Evolutionary conservation across 2,888 invertebrate genomes (phyloP).

Genomic region (Serripes groenlandicus): DNA sequence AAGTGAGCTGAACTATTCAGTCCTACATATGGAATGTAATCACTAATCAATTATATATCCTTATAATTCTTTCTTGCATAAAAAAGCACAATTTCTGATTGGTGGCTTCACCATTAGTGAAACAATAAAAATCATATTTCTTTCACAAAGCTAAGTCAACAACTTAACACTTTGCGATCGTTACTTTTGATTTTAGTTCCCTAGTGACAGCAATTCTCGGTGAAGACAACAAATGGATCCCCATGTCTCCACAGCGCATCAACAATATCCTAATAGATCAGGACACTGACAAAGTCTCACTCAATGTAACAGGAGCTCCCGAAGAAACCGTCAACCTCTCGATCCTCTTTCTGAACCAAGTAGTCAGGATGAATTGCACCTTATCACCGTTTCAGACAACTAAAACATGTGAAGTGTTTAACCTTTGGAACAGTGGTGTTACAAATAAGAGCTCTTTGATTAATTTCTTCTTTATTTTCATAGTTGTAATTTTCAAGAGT

Average conservation of each 20-base stretch:
- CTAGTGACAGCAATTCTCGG: conserved; percentile 60
- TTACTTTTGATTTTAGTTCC: conserved; percentile 28
- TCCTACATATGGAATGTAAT: too few relatives aligned
- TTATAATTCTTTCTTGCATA: too few relatives aligned
- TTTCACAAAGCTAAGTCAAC: background rate
- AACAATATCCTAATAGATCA: conserved; percentile 3
- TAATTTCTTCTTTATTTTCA: background rate
- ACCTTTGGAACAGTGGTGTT: background rate
- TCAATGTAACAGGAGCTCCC: conserved; percentile 4
- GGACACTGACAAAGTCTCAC: background rate
- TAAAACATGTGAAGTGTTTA: background rate
- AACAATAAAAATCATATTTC: background rate
- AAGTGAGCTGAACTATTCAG: too few relatives aligned
- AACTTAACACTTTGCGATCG: background rate
- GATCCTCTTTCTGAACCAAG: background rate
- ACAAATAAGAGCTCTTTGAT: background rate
- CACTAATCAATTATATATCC: too few relatives aligned
- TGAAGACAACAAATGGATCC: conserved; percentile 69
- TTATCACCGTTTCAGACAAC: background rate
- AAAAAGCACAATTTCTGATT: too few relatives aligned
- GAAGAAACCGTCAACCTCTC: conserved; percentile 4
- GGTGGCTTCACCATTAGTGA: too few relatives aligned
- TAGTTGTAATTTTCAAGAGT: background rate
- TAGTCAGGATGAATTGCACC: background rate
- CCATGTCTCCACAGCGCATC: conserved; percentile 67